Percentiles rank a stretch among this genome's conserved stretches.
These are phyloP conservation scores for Cepaea hortensis DNA, from an alignment of 2,888 invertebrate species.

Conservation along the genomic window DNA sequence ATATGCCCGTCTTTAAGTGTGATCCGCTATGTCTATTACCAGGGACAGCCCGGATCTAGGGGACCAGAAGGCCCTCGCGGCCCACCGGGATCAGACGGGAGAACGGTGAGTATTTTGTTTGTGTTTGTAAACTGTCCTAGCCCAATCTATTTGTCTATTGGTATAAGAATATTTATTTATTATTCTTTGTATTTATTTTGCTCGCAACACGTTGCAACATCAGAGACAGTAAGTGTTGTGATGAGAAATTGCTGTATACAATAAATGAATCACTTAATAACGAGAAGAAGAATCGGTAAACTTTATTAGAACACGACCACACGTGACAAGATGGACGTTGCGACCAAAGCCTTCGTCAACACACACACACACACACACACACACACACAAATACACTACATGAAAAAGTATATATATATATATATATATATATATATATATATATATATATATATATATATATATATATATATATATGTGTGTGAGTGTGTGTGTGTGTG, in stretches of 20 bases:
- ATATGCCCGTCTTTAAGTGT: slow-evolving; percentile 19
- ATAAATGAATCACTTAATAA: neutral
- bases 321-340: too few relatives aligned
- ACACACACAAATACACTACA: neutral
- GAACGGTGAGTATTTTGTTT: slow-evolving; percentile 60
- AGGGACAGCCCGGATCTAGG: slow-evolving; percentile 56
- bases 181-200: too few relatives aligned
- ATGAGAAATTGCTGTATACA: neutral
- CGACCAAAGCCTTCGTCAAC: too few relatives aligned
- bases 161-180: too few relatives aligned
- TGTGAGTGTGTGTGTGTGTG: neutral
- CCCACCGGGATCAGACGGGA: slow-evolving; percentile 63
- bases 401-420: neutral
- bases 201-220: neutral
- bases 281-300: neutral
- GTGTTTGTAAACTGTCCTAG: too few relatives aligned
- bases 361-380: neutral
- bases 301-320: too few relatives aligned
- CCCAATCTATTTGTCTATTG: too few relatives aligned
- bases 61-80: slow-evolving; percentile 75
- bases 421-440: slow-evolving; percentile 14
- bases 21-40: slow-evolving; percentile 48
- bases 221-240: neutral
- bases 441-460: slow-evolving; percentile 13
- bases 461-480: neutral